These are phyloP conservation scores for Trachymyrmex septentrionalis DNA, from an alignment of 1,140 invertebrate genomes.

Conservation along the genomic window DNA sequence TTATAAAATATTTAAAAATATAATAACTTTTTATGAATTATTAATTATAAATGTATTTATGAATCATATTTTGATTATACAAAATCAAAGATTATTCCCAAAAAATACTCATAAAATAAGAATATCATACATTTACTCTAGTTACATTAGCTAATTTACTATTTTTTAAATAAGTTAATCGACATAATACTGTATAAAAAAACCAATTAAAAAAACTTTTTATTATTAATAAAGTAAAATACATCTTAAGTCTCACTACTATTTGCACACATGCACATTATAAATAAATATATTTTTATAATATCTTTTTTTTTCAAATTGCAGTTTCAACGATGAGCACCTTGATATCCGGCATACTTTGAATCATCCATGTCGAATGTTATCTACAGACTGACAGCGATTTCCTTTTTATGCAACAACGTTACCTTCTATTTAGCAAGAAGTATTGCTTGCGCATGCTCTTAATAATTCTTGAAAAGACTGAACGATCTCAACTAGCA, in stretches of 20 bases:
- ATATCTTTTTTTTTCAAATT: neutral
- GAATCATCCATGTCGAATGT: constrained; percentile 13
- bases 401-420: neutral
- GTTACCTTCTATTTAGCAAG: neutral
- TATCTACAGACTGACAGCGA: neutral
- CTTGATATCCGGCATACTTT: constrained; percentile 1
- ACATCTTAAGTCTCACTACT: neutral
- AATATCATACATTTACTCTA: neutral
- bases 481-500: neutral
- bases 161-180: neutral
- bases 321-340: neutral
- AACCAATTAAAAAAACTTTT: neutral
- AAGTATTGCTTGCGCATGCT: neutral
- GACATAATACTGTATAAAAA: neutral
- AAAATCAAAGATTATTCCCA: neutral
- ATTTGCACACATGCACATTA: neutral
- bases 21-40: neutral
- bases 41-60: neutral
- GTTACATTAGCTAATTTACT: neutral
- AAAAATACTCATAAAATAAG: neutral
- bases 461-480: neutral
- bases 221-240: neutral
- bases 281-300: constrained; percentile 20
- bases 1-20: neutral
- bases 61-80: neutral